Percentiles rank a stretch among this genome's conserved stretches.
These are phyloP conservation scores for Sebastes steindachneri DNA, from an alignment of 2,797 vertebrate species.

Conservation along the genomic window DNA sequence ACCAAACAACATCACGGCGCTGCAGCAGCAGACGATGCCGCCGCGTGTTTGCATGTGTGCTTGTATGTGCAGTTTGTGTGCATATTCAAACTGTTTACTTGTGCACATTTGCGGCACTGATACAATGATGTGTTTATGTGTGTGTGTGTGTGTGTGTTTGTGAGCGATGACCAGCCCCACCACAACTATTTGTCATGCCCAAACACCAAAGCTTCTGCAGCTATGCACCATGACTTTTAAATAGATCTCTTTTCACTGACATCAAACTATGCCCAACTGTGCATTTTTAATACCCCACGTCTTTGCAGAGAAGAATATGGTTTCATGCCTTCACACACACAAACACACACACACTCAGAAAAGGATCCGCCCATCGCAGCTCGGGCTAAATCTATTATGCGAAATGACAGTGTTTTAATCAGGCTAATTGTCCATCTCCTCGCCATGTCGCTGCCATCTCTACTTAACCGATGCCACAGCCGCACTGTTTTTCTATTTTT, in stretches of 20 bases:
- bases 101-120: slow-evolving; percentile 12
- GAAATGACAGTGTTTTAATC: slow-evolving; percentile 76
- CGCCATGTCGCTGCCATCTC: slow-evolving; percentile 60
- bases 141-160: slow-evolving; percentile 36
- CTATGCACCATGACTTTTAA: slow-evolving; percentile 78
- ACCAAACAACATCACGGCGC: slow-evolving; percentile 58
- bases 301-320: slow-evolving; percentile 73
- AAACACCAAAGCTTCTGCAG: slow-evolving; percentile 77
- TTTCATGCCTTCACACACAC: slow-evolving; percentile 40
- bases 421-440: slow-evolving; percentile 75
- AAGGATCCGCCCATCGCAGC: slow-evolving; percentile 40
- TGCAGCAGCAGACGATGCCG: slow-evolving; percentile 35
- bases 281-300: slow-evolving; percentile 71
- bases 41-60: slow-evolving; percentile 25
- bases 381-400: slow-evolving; percentile 61
- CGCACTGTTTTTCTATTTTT: slow-evolving; percentile 16
- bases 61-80: slow-evolving; percentile 64
- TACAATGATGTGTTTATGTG: slow-evolving; percentile 45
- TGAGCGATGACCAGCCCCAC: slow-evolving; percentile 59
- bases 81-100: slow-evolving; percentile 55
- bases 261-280: slow-evolving; percentile 72
- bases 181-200: slow-evolving; percentile 77
- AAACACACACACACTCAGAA: slow-evolving; percentile 11
- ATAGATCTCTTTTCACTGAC: slow-evolving; percentile 73
- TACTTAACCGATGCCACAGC: slow-evolving; percentile 64